A percentile compares a stretch with the other conserved stretches of the same genome.
Evolutionary conservation across 1,140 invertebrate genomes (phyloP).

Genomic region (Microplitis mediator): DNA sequence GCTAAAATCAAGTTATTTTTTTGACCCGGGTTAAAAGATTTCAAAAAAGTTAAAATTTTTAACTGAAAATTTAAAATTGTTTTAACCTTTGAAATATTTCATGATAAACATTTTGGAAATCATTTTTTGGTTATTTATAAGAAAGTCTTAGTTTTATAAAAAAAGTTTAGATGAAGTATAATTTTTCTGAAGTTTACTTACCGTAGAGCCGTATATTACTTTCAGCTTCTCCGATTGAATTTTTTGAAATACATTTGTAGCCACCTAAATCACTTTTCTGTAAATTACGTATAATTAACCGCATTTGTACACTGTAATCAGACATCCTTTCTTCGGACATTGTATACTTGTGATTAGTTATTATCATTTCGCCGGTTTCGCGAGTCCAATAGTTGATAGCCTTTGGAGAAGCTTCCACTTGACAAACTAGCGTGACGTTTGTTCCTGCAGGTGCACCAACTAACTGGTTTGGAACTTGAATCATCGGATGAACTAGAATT

Average conservation of each 20-base stretch:
- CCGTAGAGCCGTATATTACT: constrained; percentile 87
- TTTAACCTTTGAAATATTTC: too few relatives aligned
- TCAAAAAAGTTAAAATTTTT: too few relatives aligned
- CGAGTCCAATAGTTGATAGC: constrained; percentile 89
- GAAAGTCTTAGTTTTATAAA: too few relatives aligned
- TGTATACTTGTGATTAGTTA: constrained; percentile 79
- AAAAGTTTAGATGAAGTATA: too few relatives aligned
- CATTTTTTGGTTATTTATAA: too few relatives aligned
- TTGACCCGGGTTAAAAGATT: too few relatives aligned
- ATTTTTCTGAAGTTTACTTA: constrained; percentile 59
- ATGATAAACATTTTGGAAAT: too few relatives aligned
- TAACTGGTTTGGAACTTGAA: constrained; percentile 83
- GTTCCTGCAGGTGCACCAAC: constrained; percentile 80
- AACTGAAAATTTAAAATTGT: too few relatives aligned
- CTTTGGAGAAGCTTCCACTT: constrained; percentile 84
- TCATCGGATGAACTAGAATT: constrained; percentile 79
- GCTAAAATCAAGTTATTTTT: too few relatives aligned
- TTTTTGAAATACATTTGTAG: constrained; percentile 92
- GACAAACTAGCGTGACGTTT: constrained; percentile 84
- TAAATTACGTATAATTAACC: constrained; percentile 76
- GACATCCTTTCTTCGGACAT: constrained; percentile 76
- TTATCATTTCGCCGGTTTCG: constrained; percentile 85
- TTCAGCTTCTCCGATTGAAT: constrained; percentile 87
- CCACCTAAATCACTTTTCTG: constrained; percentile 81
- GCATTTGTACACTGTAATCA: constrained; percentile 81